phyloP scores from a whole-genome alignment of 1,140 invertebrate genomes.

The Euborellia annulipes region DNA sequence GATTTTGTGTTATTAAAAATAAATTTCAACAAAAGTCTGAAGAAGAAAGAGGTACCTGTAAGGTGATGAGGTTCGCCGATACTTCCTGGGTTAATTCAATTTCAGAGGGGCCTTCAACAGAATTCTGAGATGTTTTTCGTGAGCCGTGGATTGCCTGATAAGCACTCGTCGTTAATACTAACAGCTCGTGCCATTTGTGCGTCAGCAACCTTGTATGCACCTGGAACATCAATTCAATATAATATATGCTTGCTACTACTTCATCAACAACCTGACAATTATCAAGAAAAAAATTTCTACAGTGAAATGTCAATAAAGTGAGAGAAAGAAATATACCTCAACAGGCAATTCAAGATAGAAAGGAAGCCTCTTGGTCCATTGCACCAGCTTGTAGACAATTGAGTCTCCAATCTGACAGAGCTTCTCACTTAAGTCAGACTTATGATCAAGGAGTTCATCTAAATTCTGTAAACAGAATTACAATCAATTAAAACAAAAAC shows the following conservation, averaged over 20 bases:
- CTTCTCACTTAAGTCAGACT: constrained; percentile 79
- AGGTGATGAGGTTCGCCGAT: no score
- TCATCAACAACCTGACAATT: no score
- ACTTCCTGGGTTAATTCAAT: constrained; percentile 64
- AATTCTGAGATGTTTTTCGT: constrained; percentile 31
- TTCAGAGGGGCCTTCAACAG: constrained; percentile 33
- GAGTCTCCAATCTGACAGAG: constrained; percentile 89
- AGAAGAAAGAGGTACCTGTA: no score
- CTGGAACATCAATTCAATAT: no score
- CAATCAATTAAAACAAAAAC: no score
- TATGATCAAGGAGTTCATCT: constrained; percentile 77
- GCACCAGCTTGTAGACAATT: constrained; percentile 91
- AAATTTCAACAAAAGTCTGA: no score
- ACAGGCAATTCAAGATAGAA: constrained; percentile 92
- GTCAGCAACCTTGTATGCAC: constrained; percentile 85
- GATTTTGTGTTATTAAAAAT: constrained; percentile 21
- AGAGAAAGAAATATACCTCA: constrained; percentile 35
- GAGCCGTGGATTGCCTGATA: constrained; percentile 80
- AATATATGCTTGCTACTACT: no score
- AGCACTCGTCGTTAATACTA: constrained; percentile 83
- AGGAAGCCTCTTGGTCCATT: constrained; percentile 94
- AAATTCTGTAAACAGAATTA: constrained; percentile 55
- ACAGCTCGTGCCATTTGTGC: constrained; percentile 93
- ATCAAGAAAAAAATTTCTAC: no score
- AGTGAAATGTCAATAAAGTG: no score